Base-by-base conservation (phyloP, 2,113 vertebrate species). In the Corydoras maculifer region DNA sequence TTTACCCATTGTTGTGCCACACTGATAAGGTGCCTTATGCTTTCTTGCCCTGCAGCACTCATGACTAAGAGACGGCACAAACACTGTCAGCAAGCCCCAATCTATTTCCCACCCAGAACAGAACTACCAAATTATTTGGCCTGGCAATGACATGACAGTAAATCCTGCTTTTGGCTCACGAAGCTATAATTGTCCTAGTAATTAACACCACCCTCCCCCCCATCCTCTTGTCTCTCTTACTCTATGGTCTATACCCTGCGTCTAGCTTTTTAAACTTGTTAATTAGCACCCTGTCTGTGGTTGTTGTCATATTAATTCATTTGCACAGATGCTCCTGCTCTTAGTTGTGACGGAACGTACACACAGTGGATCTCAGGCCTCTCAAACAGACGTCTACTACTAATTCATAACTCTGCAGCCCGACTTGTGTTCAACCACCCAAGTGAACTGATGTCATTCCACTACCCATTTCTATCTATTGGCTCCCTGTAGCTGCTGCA, bases 161-260 rank as follows among this genome's bases (percentile, higher is more conserved):
- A 79, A 66, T 75, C 54, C 59, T 71, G 35, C 11, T 69, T 69
- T 62, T 77, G 61, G 71, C 72, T 75, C 61, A 58, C 31, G 62
- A 69, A 69, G 70, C 67, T 62, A n/a, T 62, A 62, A 72, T 78
- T 80, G 74, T 80, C 67, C 61, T 75, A 58, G 77, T 72, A 73
- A 71, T 57, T 72, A 72, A 57, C 43, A 69, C 62, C 32, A 30
- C 14, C 58, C 49, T 60, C 70, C 65, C 31, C 30, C 31, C 9
- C 62, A 10, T 50, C 54, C 30, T 18, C 25, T 2, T 13, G 32
- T 25, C 31, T 50, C 2, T 3, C 53, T 43, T 50, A 8, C 11
- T 3, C 58, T 53, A 1, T 15, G 25, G 64, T 58, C 57, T 50
- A 61, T 51, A 11, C 43, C 35, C 48, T 63, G 61, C 64, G 71